Evolutionary conservation across 2,797 vertebrate genomes (phyloP).

Genomic region (Buphagus erythrorhynchus): DNA sequence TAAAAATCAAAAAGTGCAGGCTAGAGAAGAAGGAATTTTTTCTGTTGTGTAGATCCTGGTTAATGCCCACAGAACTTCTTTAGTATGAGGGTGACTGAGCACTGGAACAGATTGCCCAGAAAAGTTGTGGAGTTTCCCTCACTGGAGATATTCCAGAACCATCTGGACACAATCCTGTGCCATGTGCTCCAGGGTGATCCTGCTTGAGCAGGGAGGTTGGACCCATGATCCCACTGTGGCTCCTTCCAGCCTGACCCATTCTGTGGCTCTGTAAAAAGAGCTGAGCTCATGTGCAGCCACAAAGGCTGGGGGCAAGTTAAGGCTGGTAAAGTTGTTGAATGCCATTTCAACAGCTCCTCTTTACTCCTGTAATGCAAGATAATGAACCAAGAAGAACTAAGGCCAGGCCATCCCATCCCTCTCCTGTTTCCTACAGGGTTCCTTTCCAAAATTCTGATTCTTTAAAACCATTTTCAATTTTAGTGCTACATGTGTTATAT

Average conservation of each 20-base stretch:
- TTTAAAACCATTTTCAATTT: neutral
- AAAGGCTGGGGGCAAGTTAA: neutral
- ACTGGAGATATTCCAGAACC: neutral
- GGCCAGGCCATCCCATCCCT: neutral
- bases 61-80: neutral
- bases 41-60: neutral
- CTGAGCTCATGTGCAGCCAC: neutral
- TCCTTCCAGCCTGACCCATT: neutral
- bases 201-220: neutral
- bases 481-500: neutral
- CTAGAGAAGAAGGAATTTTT: neutral
- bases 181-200: neutral
- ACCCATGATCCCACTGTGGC: neutral
- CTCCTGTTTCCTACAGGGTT: neutral
- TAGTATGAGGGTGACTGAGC: neutral
- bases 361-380: neutral
- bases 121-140: neutral
- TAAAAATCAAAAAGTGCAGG: neutral
- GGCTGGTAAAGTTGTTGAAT: neutral
- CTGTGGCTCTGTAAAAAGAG: neutral
- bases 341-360: neutral
- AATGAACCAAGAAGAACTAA: neutral
- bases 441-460: neutral
- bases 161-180: neutral
- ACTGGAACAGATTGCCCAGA: neutral